Percentiles rank a stretch among this genome's conserved stretches.
phyloP scores from a whole-genome alignment of 2,113 vertebrate genomes.

The Platichthys stellatus region DNA sequence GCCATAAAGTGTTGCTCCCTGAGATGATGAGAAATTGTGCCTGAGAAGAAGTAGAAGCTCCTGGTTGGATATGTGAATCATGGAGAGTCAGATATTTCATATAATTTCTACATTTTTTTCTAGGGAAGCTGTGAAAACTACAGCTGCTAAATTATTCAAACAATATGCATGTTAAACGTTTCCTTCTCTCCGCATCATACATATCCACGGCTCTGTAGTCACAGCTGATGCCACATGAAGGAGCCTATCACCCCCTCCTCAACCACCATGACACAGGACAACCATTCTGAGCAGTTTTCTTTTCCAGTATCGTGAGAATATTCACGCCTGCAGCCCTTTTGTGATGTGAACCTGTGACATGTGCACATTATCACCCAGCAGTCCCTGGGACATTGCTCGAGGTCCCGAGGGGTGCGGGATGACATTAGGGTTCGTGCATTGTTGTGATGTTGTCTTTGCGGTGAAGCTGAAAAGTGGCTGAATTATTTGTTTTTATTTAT shows the following conservation, averaged over 20 bases:
- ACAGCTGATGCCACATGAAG: neutral
- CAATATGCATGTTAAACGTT: neutral
- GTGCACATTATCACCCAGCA: conserved; percentile 31
- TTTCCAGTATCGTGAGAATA: conserved; percentile 10
- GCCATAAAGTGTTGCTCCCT: conserved; percentile 1
- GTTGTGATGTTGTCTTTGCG: conserved; percentile 10
- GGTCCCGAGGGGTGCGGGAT: conserved; percentile 18
- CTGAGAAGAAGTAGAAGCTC: conserved; percentile 7
- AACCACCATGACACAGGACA: conserved; percentile 17
- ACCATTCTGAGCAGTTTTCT: neutral
- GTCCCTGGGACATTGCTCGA: neutral
- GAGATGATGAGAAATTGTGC: neutral
- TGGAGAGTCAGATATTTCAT: no score
- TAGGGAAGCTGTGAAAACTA: neutral
- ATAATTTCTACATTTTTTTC: no score
- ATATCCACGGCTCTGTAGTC: neutral
- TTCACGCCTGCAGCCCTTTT: conserved; percentile 7
- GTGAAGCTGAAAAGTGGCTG: neutral
- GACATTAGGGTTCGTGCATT: conserved; percentile 18
- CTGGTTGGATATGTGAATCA: neutral
- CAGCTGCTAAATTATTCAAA: neutral
- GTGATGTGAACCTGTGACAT: conserved; percentile 37
- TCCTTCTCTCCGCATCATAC: neutral
- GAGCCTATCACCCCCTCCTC: no score
- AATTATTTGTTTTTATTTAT: neutral